Base-by-base conservation (phyloP, 2,113 vertebrate genomes). In the Neomonachus schauinslandi region DNA sequence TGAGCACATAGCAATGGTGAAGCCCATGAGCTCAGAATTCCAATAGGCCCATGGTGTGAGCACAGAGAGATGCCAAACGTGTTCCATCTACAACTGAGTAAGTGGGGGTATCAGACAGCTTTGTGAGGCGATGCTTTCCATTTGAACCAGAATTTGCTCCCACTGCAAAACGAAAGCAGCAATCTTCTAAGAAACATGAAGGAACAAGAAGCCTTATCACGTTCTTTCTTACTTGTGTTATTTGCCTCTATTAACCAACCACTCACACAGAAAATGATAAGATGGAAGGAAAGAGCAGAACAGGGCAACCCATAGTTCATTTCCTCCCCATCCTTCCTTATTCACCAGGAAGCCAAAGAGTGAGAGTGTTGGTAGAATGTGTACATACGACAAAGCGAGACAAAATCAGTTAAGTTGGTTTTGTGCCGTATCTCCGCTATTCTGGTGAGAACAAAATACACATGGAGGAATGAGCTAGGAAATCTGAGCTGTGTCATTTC, bases 401-500 rank as follows among this genome's bases (percentile, higher is more conserved):
- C 65, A 69, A 95, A 96, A 84, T 26, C 4, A 82, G 11, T 19
- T 69, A 46, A 79, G 11, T 74, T 96, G 7, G 6, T 77, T 94
- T 95, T 90, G 79, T 63, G 5, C 22, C 39, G 55, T 57, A 49
- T 80, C 92, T 90, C n/a, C 0, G 33, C 31, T 76, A 15, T 95
- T 96, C 39, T 53, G 22, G 28, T 71, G 88, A 85, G 82, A 76
- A 71, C 5, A 93, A 95, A 93, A 89, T 82, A 33, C 53, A 85
- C 49, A 82, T 18, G 61, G 85, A 91, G 46, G 2, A 81, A 93
- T 85, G 77, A 85, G 36, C 36, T 67, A 46, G 18, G 59, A 94
- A 85, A 96, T 92, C 63, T 71, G 72, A 89, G 96, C 83, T 88
- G 57, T 57, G 12, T 72, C 57, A 87, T 89, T 94, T 90, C 80